phyloP scores from a whole-genome alignment of 2,113 vertebrate genomes.

The Lophochroa leadbeateri region DNA sequence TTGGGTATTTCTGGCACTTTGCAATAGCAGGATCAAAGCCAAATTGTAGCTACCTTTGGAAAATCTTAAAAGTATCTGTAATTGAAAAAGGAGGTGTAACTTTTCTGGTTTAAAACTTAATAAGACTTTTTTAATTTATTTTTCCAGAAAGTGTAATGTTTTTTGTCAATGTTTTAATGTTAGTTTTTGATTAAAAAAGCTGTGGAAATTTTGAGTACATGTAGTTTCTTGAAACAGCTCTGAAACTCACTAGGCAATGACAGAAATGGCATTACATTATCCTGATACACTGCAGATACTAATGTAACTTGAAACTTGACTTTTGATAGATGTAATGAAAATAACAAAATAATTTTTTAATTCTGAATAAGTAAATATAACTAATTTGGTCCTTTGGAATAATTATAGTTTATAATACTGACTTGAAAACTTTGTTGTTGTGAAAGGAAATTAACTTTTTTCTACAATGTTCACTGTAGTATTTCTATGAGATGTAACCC shows the following conservation, averaged over 20 bases:
- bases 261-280: neutral
- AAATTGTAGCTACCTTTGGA: constrained; percentile 31
- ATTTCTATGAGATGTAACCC: neutral
- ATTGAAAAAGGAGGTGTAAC: neutral
- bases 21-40: neutral
- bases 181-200: neutral
- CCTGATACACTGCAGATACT: rapidly evolving
- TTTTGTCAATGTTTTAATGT: neutral
- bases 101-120: neutral
- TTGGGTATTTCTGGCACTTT: constrained; percentile 30
- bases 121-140: neutral
- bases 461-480: neutral
- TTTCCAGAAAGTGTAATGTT: neutral
- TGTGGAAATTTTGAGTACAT: neutral
- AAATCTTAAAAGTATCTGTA: neutral
- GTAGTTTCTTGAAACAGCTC: neutral
- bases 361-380: neutral
- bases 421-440: neutral
- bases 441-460: neutral
- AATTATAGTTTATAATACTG: neutral
- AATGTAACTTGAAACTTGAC: neutral
- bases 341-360: neutral
- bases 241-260: neutral
- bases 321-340: neutral
- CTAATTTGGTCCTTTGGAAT: neutral